A percentile compares a stretch with the other conserved stretches of the same genome.
Conservation (phyloP, 2,888 invertebrate genomes). For the Spodoptera picta region DNA sequence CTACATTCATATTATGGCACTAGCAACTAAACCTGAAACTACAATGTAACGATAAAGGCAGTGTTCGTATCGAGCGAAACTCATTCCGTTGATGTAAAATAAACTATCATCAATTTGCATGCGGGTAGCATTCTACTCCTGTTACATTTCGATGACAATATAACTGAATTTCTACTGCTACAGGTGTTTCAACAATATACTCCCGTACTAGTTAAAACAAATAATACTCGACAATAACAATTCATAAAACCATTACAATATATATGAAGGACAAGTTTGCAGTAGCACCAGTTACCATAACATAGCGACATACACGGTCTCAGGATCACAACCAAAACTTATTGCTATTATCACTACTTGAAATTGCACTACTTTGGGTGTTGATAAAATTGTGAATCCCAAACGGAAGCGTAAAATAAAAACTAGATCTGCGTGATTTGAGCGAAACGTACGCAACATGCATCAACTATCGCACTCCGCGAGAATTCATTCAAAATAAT, state of each 20-base stretch:
- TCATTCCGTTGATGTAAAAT: conserved; percentile 30
- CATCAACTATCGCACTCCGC: conserved; percentile 77
- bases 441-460: conserved; percentile 75
- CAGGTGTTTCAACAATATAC: conserved; percentile 79
- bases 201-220: conserved; percentile 78
- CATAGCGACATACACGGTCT: conserved; percentile 73
- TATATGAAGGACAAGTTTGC: conserved; percentile 76
- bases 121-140: conserved; percentile 60
- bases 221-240: conserved; percentile 85
- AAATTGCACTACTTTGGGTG: conserved; percentile 85
- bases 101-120: conserved; percentile 39
- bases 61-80: conserved; percentile 62
- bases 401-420: conserved; percentile 77
- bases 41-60: conserved; percentile 74
- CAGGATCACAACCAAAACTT: conserved; percentile 87
- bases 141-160: conserved; percentile 88
- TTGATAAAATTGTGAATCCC: conserved; percentile 72
- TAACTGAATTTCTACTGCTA: conserved; percentile 80
- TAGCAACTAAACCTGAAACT: conserved; percentile 78
- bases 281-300: conserved; percentile 79
- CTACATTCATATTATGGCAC: conserved; percentile 85
- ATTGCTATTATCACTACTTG: conserved; percentile 87
- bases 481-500: conserved; percentile 76
- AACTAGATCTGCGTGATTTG: conserved; percentile 72
- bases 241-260: conserved; percentile 79